Conservation (phyloP, 1,140 invertebrate species). For the Camponotus floridanus region DNA sequence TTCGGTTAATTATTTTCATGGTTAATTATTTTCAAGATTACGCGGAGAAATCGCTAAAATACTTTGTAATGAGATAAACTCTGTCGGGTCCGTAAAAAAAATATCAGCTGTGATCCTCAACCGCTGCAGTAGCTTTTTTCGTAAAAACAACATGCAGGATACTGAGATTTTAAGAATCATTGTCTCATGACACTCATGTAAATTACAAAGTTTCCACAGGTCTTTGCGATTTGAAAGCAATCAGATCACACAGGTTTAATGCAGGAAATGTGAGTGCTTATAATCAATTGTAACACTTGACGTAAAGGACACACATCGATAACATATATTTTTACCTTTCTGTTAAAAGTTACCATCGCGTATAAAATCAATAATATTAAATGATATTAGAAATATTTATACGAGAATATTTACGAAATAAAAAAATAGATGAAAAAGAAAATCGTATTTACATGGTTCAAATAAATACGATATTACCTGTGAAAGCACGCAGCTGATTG, state of each 20-base stretch:
- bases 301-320: neutral
- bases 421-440: neutral
- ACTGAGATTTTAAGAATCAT: slow-evolving; percentile 56
- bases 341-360: neutral
- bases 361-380: neutral
- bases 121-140: slow-evolving; percentile 66
- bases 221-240: neutral
- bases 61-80: slow-evolving; percentile 72
- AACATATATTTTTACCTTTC: neutral
- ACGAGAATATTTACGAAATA: neutral
- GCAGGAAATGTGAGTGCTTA: neutral
- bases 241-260: neutral
- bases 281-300: neutral
- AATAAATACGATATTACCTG: neutral
- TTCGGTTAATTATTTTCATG: slow-evolving; percentile 69
- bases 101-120: slow-evolving; percentile 68
- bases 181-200: slow-evolving; percentile 29
- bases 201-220: slow-evolving; percentile 53
- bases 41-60: slow-evolving; percentile 59
- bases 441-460: neutral
- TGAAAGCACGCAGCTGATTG: neutral
- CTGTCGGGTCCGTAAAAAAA: slow-evolving; percentile 69
- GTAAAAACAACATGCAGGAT: slow-evolving; percentile 67
- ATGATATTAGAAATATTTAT: neutral
- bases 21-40: slow-evolving; percentile 74